Evolutionary conservation across 2,797 vertebrate genomes (phyloP).

Genomic region (Anguilla marmorata): DNA sequence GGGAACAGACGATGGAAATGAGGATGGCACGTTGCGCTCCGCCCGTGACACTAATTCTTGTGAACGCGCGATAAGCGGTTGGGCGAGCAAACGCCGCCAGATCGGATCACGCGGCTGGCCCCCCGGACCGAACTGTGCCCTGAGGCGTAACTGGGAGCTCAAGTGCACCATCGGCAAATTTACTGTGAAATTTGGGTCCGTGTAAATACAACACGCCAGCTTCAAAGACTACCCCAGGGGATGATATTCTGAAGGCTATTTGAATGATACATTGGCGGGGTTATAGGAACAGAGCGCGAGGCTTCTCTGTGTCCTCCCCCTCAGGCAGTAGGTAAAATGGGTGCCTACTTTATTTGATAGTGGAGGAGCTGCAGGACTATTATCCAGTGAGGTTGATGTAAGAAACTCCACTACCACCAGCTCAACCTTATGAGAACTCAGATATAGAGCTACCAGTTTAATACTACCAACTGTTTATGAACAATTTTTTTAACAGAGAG

Average conservation of each 20-base stretch:
- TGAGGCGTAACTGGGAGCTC: not conserved
- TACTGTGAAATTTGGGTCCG: conserved; percentile 18
- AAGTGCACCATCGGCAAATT: conserved; percentile 12
- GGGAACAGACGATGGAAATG: conserved; percentile 9
- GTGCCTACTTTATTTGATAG: not conserved
- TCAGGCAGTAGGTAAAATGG: too few species aligned
- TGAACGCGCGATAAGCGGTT: not conserved
- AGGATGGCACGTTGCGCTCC: not conserved
- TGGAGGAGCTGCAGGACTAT: not conserved
- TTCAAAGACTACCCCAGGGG: conserved; percentile 2
- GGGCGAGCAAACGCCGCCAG: not conserved
- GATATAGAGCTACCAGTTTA: too few species aligned
- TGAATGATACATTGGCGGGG: not conserved
- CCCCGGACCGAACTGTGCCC: conserved; percentile 23
- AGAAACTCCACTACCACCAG: not conserved
- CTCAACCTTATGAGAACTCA: too few species aligned
- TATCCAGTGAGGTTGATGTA: not conserved
- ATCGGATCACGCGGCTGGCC: not conserved
- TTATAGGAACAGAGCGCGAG: too few species aligned
- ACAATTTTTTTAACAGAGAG: too few species aligned
- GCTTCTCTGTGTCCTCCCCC: too few species aligned
- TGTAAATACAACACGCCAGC: conserved; percentile 20
- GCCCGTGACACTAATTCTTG: conserved; percentile 24
- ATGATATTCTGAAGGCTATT: not conserved
- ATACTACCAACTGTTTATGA: too few species aligned